phyloP scores from a whole-genome alignment of 2,797 vertebrate genomes.

The Synanceia verrucosa region DNA sequence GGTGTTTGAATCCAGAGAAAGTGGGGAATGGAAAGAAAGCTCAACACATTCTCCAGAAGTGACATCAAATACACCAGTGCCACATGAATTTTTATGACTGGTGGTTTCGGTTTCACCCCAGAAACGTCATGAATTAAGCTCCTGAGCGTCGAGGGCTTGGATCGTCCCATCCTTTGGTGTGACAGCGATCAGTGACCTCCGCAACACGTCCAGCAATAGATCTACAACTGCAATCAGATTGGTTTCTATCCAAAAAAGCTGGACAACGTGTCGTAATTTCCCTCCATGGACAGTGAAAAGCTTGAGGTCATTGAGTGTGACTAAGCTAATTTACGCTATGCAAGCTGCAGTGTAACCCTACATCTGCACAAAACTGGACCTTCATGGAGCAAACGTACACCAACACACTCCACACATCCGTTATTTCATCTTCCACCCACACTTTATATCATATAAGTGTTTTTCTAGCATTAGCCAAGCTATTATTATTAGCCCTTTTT shows the following conservation, averaged over 20 bases:
- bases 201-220: neutral
- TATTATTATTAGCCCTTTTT: neutral
- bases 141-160: neutral
- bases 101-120: neutral
- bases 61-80: neutral
- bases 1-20: slow-evolving; percentile 36
- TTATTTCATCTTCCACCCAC: neutral
- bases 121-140: neutral
- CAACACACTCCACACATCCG: neutral
- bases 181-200: neutral
- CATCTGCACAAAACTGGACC: neutral
- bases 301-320: slow-evolving; percentile 7
- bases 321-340: slow-evolving; percentile 22
- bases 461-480: neutral
- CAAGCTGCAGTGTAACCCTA: slow-evolving; percentile 6
- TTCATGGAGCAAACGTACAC: neutral
- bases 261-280: neutral
- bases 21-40: slow-evolving; percentile 21
- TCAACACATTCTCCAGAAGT: slow-evolving; percentile 22
- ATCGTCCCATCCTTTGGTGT: neutral
- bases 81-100: neutral
- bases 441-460: neutral
- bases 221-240: neutral
- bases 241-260: neutral
- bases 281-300: neutral